Conservation (phyloP, 2,113 vertebrate species). For the Prochilodus magdalenae region DNA sequence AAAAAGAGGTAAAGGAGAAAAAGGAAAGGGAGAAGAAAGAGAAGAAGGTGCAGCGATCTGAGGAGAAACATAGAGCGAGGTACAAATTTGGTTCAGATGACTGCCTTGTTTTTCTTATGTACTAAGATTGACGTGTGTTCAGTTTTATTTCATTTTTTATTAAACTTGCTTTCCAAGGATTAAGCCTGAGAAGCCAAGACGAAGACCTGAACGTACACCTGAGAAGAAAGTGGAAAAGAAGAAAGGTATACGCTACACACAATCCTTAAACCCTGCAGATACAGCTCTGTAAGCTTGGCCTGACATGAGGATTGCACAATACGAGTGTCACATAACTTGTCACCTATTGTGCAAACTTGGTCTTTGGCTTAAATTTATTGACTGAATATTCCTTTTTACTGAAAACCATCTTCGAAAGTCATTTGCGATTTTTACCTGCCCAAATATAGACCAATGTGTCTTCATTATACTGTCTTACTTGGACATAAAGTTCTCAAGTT, state of each 20-base stretch:
- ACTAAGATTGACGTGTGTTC: neutral
- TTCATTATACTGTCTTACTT: neutral
- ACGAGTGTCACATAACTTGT: too few relatives aligned
- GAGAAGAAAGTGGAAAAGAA: constrained; percentile 90
- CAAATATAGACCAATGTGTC: neutral
- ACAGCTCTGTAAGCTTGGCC: too few relatives aligned
- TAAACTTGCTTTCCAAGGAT: constrained; percentile 68
- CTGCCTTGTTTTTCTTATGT: neutral
- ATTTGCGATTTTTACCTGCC: neutral
- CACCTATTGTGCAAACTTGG: neutral
- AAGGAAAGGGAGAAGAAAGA: constrained; percentile 73
- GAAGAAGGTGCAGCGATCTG: constrained; percentile 73
- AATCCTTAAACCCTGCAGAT: too few relatives aligned
- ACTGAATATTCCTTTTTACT: too few relatives aligned
- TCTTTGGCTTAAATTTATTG: neutral
- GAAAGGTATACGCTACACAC: constrained; percentile 79
- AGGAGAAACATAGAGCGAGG: constrained; percentile 86
- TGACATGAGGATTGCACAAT: neutral
- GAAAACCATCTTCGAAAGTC: too few relatives aligned
- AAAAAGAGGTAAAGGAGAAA: constrained; percentile 80
- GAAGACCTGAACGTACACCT: constrained; percentile 78
- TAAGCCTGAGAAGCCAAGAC: constrained; percentile 86
- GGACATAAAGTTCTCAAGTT: too few relatives aligned
- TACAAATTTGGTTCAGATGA: constrained; percentile 60
- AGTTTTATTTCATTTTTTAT: neutral